phyloP scores from a whole-genome alignment of 2,888 invertebrate genomes.

The Itoplectis maculator region DNA sequence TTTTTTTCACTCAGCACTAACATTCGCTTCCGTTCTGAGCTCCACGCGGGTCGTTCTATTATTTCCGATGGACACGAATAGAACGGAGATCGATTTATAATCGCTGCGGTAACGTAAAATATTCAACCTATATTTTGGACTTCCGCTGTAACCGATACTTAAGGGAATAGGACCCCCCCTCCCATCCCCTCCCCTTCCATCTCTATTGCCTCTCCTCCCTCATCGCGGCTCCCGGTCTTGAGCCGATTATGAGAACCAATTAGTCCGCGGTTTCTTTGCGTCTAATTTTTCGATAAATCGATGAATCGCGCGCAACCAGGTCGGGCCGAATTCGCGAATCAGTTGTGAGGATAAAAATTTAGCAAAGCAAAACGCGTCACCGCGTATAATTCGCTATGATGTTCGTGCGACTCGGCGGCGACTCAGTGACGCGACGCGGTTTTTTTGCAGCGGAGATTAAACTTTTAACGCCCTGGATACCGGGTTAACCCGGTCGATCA shows the following conservation, averaged over 20 bases:
- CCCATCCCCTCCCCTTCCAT: neutral
- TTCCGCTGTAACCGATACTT: conserved; percentile 20
- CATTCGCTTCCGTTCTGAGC: neutral
- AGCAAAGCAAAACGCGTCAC: neutral
- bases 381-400: neutral
- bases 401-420: conserved; percentile 26
- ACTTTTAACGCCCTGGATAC: conserved; percentile 69
- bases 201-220: too few species aligned
- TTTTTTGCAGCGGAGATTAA: conserved; percentile 71
- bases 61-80: conserved; percentile 16
- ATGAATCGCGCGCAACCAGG: neutral
- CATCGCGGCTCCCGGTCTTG: neutral
- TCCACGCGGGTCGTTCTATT: neutral
- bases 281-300: conserved; percentile 2
- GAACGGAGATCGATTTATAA: conserved; percentile 22
- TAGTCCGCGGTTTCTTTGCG: neutral
- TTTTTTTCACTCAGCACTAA: neutral
- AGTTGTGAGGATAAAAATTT: neutral
- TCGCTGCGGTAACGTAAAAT: conserved; percentile 3
- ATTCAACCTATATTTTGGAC: neutral
- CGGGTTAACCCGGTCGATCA: conserved; percentile 35
- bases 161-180: neutral
- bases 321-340: neutral
- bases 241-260: neutral
- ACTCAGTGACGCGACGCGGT: neutral